phyloP scores from a whole-genome alignment of 2,888 invertebrate genomes.

The Plebejus melissa region DNA sequence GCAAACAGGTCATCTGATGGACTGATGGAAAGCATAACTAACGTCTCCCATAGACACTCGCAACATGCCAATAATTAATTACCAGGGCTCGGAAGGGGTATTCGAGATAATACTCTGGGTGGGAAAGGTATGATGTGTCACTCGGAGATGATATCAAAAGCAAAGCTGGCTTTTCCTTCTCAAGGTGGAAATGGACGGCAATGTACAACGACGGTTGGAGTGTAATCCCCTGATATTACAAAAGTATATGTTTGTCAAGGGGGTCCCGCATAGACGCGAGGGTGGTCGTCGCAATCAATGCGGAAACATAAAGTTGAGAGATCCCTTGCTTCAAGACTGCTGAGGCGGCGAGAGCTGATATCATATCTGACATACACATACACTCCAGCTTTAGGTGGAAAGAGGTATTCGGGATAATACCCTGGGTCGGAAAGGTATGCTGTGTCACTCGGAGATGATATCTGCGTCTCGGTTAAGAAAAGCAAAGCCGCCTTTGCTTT shows the following conservation, averaged over 20 bases:
- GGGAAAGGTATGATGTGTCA: neutral
- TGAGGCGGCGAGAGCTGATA: neutral
- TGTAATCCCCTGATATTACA: neutral
- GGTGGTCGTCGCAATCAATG: neutral
- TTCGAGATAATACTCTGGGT: neutral
- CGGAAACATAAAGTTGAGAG: neutral
- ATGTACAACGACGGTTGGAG: too few species aligned
- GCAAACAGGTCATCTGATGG: too few species aligned
- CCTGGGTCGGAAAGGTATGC: neutral
- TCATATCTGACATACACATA: neutral
- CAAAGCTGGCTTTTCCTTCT: neutral
- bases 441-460: neutral
- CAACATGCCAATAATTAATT: too few species aligned
- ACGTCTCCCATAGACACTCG: too few species aligned
- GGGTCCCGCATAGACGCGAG: constrained; percentile 2
- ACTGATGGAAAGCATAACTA: too few species aligned
- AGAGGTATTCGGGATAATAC: neutral
- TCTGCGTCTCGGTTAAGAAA: constrained; percentile 1
- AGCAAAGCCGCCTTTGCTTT: neutral
- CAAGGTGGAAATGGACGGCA: neutral
- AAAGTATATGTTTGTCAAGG: neutral
- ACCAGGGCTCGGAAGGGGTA: too few species aligned
- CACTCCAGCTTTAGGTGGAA: neutral
- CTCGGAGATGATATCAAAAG: neutral
- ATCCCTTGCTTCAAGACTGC: neutral